These are phyloP conservation scores for Batillaria attramentaria DNA, from an alignment of 1,140 invertebrate species.

Conservation along the genomic window DNA sequence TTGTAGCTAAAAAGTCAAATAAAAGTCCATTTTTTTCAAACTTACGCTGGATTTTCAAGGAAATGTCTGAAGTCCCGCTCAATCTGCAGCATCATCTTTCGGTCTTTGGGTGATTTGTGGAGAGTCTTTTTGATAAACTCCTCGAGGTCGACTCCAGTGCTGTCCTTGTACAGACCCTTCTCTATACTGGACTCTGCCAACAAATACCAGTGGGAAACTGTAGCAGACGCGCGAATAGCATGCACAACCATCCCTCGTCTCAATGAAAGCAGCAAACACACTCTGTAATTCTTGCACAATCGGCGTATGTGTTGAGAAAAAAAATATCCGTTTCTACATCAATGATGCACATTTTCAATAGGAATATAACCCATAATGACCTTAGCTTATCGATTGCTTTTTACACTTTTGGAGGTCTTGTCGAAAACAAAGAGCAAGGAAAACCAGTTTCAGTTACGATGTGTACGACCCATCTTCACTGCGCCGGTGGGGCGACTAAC, in stretches of 20 bases:
- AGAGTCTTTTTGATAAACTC: constrained; percentile 91
- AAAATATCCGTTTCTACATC: no score
- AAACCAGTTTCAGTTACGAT: no score
- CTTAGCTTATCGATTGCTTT: no score
- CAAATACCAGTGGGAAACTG: constrained; percentile 32
- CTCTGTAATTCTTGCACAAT: not conserved
- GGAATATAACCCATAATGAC: no score
- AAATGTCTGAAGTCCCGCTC: constrained; percentile 90
- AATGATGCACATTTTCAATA: no score
- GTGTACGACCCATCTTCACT: no score
- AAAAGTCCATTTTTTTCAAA: constrained; percentile 41
- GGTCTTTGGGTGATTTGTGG: constrained; percentile 90
- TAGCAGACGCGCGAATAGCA: not conserved
- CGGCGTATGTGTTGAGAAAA: not conserved
- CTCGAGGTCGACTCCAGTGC: constrained; percentile 85
- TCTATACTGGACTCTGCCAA: constrained; percentile 83
- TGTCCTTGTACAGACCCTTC: constrained; percentile 77
- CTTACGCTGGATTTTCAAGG: constrained; percentile 86
- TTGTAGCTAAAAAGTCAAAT: not conserved
- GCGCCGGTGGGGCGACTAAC: no score
- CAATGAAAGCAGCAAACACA: not conserved
- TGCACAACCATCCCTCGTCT: not conserved
- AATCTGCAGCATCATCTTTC: constrained; percentile 86
- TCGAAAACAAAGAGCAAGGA: no score
- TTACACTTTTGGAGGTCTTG: no score